phyloP scores from a whole-genome alignment of 2,113 vertebrate genomes.

The Uropsilus gracilis region DNA sequence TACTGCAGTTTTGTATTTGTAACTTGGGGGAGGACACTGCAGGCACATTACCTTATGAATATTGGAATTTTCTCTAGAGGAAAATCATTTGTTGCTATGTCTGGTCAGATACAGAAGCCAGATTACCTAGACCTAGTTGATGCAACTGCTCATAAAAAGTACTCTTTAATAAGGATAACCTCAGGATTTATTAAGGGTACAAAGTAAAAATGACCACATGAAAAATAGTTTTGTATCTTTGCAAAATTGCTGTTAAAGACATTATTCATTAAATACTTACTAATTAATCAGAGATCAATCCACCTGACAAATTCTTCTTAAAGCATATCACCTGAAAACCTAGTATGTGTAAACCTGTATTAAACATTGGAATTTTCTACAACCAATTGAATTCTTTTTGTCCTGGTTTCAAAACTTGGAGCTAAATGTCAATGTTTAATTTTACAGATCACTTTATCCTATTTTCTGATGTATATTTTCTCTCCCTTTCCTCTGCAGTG shows the following conservation, averaged over 20 bases:
- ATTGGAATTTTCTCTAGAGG: not conserved
- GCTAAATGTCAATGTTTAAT: not conserved
- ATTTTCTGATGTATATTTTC: not conserved
- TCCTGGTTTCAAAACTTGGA: constrained; percentile 15
- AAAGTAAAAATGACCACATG: constrained; percentile 11
- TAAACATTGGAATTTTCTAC: not conserved
- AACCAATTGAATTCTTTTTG: not conserved
- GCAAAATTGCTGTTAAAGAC: constrained; percentile 51
- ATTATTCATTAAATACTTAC: constrained; percentile 51
- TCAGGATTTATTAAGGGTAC: constrained; percentile 49
- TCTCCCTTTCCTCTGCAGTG: not conserved
- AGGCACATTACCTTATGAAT: not conserved
- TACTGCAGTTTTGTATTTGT: not conserved
- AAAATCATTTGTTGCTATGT: not conserved
- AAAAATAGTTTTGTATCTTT: constrained; percentile 53
- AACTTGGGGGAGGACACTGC: not conserved
- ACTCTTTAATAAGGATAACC: constrained; percentile 54
- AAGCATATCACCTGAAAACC: constrained; percentile 48
- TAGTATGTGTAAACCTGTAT: not conserved
- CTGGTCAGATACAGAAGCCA: not conserved
- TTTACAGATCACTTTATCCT: not conserved
- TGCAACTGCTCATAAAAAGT: constrained; percentile 57
- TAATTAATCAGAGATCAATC: constrained; percentile 54
- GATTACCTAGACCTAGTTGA: not conserved
- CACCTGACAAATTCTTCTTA: constrained; percentile 34